A percentile compares a stretch with the other conserved stretches of the same genome.
phyloP scores from a whole-genome alignment of 2,113 vertebrate species.

The human (Homo sapiens) region DNA sequence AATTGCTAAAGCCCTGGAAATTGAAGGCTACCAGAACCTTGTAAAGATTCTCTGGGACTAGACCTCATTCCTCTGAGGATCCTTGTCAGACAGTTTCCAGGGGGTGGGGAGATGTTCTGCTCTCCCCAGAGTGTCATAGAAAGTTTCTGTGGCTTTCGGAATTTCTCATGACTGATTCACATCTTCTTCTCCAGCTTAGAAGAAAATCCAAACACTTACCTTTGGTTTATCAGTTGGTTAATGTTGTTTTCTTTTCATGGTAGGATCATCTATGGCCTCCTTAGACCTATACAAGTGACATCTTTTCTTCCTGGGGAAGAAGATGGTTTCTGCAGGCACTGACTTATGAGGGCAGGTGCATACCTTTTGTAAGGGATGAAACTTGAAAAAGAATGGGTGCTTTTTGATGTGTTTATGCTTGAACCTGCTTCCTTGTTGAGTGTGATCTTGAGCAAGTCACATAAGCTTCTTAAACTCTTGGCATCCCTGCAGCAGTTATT shows the following conservation, averaged over 20 bases:
- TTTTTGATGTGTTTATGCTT: not conserved
- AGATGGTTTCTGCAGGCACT: not conserved
- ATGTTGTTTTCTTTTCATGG: not conserved
- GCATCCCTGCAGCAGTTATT: not conserved
- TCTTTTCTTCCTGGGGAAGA: not conserved
- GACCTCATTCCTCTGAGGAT: not conserved
- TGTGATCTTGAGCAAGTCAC: not conserved
- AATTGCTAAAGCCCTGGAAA: not conserved
- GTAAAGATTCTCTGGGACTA: not conserved
- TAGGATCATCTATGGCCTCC: not conserved
- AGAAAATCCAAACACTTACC: too few species aligned
- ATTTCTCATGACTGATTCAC: not conserved
- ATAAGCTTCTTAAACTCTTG: not conserved
- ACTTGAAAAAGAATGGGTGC: not conserved
- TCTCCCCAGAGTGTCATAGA: not conserved
- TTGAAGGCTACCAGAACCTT: not conserved
- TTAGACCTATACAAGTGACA: not conserved
- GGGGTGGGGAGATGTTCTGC: not conserved
- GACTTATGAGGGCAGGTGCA: not conserved
- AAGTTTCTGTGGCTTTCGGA: not conserved
- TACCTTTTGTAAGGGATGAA: not conserved
- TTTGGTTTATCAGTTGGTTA: not conserved
- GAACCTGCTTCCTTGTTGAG: not conserved
- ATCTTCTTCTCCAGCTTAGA: not conserved
- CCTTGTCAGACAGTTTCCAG: not conserved